Percentiles rank a stretch among this genome's conserved stretches.
Evolutionary conservation across 1,140 invertebrate genomes (phyloP).

Genomic region (Sitobion miscanthi): DNA sequence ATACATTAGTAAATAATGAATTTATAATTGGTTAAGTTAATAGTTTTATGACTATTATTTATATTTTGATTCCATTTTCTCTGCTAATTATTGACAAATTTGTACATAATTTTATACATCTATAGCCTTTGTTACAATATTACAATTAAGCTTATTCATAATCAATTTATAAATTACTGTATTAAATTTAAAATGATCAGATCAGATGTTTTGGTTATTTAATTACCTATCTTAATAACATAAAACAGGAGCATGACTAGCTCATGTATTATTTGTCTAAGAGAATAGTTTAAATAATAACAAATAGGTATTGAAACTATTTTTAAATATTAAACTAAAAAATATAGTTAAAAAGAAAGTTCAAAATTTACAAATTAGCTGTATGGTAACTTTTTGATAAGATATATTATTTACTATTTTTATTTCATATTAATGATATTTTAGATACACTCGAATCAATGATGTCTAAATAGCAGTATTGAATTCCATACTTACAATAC

Average conservation of each 20-base stretch:
- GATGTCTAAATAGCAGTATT: neutral
- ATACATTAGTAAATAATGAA: neutral
- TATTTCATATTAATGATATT: neutral
- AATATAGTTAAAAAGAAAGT: too few relatives aligned
- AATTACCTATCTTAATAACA: neutral
- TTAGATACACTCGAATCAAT: neutral
- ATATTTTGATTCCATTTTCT: neutral
- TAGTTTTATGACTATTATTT: neutral
- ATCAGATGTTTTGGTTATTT: neutral
- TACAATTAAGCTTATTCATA: neutral
- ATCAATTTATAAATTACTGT: constrained; percentile 13
- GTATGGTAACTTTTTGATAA: neutral
- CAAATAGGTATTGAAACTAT: too few relatives aligned
- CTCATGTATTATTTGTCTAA: neutral
- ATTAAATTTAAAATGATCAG: neutral
- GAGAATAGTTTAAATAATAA: neutral
- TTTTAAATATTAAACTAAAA: too few relatives aligned
- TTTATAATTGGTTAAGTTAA: neutral
- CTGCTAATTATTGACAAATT: neutral
- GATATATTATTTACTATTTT: neutral
- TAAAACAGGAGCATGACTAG: neutral
- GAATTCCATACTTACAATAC: neutral
- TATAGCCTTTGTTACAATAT: neutral
- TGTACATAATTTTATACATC: neutral
- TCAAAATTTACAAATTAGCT: neutral